Conservation (phyloP, 2,113 vertebrate genomes). For the Mixornis gularis region DNA sequence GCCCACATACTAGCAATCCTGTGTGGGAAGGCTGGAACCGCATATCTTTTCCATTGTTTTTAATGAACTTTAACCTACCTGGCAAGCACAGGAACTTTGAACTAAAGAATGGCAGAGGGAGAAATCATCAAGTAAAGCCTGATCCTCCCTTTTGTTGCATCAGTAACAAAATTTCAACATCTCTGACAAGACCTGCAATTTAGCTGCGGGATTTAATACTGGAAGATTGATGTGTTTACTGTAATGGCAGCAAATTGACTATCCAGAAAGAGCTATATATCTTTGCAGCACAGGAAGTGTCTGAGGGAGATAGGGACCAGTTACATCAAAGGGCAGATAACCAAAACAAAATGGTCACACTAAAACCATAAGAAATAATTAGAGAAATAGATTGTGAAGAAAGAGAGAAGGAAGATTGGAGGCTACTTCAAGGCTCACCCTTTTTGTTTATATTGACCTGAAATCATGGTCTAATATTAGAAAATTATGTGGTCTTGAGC, state of each 20-base stretch:
- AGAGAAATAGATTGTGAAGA: neutral
- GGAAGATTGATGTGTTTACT: constrained; percentile 52
- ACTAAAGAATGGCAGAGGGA: neutral
- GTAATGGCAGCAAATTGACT: constrained; percentile 46
- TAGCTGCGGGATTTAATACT: constrained; percentile 42
- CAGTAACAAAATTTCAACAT: constrained; percentile 22
- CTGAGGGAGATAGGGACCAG: constrained; percentile 7
- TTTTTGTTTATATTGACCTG: neutral
- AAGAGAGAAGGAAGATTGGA: neutral
- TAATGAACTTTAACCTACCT: constrained; percentile 8
- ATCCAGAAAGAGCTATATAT: neutral
- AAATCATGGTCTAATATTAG: neutral
- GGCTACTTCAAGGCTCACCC: neutral
- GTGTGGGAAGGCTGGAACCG: neutral
- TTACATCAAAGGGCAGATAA: neutral
- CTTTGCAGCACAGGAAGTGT: constrained; percentile 2
- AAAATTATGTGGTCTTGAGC: neutral
- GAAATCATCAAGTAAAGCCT: neutral
- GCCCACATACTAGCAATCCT: neutral
- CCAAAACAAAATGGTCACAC: neutral
- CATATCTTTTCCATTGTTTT: neutral
- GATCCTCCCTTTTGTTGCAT: neutral
- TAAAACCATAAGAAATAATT: constrained; percentile 7
- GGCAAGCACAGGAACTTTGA: neutral
- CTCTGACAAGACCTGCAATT: constrained; percentile 27